Evolutionary conservation across 2,113 vertebrate genomes (phyloP).

Genomic region (Dasypus novemcinctus): DNA sequence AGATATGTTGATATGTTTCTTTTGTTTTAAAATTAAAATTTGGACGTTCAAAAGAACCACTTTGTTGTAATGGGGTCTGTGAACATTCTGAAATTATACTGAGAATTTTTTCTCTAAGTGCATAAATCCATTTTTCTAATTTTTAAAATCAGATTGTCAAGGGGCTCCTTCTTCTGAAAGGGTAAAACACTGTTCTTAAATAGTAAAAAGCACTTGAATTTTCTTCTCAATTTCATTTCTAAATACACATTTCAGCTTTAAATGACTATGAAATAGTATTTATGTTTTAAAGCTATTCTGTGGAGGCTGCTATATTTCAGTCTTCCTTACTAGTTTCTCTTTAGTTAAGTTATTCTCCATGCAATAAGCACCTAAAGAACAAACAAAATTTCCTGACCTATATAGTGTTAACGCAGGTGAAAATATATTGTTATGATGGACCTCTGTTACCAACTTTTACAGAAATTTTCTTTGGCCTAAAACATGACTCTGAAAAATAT

Average conservation of each 20-base stretch:
- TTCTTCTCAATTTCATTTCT: conserved; percentile 28
- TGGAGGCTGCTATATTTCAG: background rate
- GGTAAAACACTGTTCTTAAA: background rate
- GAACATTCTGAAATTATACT: conserved; percentile 21
- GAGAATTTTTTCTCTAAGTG: background rate
- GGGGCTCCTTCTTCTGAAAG: background rate
- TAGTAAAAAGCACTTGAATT: conserved; percentile 16
- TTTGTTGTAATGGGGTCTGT: background rate
- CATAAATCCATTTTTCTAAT: conserved; percentile 8
- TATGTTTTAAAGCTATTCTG: conserved; percentile 17
- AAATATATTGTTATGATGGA: background rate
- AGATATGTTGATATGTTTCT: background rate
- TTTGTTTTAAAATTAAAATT: conserved; percentile 39
- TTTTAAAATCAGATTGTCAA: background rate
- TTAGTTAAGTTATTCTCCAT: background rate
- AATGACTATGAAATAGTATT: background rate
- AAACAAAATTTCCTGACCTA: background rate
- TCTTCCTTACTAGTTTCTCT: background rate
- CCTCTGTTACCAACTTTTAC: background rate
- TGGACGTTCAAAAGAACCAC: background rate
- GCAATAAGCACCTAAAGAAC: background rate
- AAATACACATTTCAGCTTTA: conserved; percentile 38
- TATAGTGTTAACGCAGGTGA: background rate
- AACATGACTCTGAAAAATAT: conserved; percentile 21
- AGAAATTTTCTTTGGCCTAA: background rate